Base-by-base conservation (phyloP, 2,797 vertebrate species). In the Mastacembelus armatus region DNA sequence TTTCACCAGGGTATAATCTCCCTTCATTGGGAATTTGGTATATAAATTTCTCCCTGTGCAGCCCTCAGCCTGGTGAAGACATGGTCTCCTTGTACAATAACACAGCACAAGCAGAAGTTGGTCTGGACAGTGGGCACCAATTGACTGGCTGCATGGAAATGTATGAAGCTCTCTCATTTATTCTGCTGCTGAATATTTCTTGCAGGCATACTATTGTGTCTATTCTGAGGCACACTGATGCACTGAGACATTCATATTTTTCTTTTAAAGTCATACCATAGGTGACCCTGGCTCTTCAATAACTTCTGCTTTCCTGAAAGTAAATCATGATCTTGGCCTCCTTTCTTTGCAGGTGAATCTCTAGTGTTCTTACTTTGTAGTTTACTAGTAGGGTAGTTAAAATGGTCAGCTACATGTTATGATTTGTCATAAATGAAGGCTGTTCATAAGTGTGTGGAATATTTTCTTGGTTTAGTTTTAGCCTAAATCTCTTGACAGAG, bases 51-150 rank as follows among this genome's bases (percentile, higher is more conserved):
- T 38, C n/a, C 12, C 33, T n/a, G 19, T 71, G 45, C 39, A 30
- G 50, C 44, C 36, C n/a, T 66, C 36, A 22, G n/a, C 35, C 40
- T 49, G 55, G 18, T 40, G 38, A 42, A 18, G 27, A 40, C 40
- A 36, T 3, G n/a, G 74, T 43, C 57, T 50, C 26, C 14, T 54
- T 43, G 40, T 55, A 44, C 69, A 78, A 71, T 81, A 84, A 70
- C 44, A 5, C 47, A 27, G 48, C 16, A 18, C 22, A 74, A 74
- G 71, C 12, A 52, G 33, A 77, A 74, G 57, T 49, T 35, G 40
- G 32, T 29, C 45, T n/a, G 21, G 39, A 68, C 49, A 69, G 43
- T 50, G 47, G 64, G 27, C 11, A 10, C 15, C 44, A 40, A 77
- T 63, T 56, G 73, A 47, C 62, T 66, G 62, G 16, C 50, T 59